A percentile compares a stretch with the other conserved stretches of the same genome.
Evolutionary conservation across 37 sponge, comb jelly and placozoan genomes (phyloP).

Genomic region (Hormiphora californensis): DNA sequence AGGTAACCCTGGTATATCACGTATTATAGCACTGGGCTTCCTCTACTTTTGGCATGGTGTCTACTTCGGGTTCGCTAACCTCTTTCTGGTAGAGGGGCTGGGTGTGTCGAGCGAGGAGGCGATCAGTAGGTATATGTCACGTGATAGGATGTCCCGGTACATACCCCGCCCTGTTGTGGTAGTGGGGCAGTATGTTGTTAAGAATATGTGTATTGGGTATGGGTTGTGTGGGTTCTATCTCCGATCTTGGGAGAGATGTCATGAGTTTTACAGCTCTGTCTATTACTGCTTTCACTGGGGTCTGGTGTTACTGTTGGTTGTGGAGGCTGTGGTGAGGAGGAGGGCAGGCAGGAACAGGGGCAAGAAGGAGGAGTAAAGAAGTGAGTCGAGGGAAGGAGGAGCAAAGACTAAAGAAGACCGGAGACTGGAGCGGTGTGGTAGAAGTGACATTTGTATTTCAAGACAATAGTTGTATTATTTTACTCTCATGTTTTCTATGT

Average conservation of each 20-base stretch:
- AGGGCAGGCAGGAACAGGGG: not conserved
- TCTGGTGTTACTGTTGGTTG: not conserved
- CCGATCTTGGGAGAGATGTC: conserved; percentile 6
- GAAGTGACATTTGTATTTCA: too few relatives aligned
- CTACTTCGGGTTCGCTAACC: conserved; percentile 30
- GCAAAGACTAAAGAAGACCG: too few relatives aligned
- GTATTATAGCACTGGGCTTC: not conserved
- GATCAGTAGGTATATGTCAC: conserved; percentile 1
- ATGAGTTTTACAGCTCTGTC: conserved; percentile 37
- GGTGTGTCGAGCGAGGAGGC: conserved; percentile 8
- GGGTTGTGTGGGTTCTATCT: conserved; percentile 48
- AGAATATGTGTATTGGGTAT: conserved; percentile 49
- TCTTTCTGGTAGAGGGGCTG: conserved; percentile 20
- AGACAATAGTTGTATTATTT: too few relatives aligned
- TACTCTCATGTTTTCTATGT: too few relatives aligned
- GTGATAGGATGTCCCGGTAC: not conserved
- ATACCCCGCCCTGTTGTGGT: not conserved
- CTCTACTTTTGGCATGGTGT: conserved; percentile 42
- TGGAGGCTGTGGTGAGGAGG: not conserved
- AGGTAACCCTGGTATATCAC: not conserved
- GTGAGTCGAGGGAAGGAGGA: too few relatives aligned
- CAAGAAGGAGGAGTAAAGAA: too few relatives aligned
- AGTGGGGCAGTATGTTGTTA: not conserved
- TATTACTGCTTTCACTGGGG: conserved; percentile 34
- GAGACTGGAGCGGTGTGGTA: too few relatives aligned